Evolutionary conservation across 2,888 invertebrate genomes (phyloP).

Genomic region (Formica aserva): DNA sequence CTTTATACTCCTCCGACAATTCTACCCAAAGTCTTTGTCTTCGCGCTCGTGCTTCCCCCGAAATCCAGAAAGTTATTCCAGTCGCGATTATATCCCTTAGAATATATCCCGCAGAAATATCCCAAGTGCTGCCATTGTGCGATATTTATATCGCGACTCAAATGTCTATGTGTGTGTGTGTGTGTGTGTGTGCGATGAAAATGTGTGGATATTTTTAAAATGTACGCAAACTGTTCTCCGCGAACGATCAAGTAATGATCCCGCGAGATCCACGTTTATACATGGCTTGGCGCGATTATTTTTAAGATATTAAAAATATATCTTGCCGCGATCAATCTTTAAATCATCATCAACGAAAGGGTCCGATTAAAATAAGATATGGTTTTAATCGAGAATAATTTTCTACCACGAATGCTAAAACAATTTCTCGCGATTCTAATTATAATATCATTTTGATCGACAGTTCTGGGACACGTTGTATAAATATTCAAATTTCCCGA

Average conservation of each 20-base stretch:
- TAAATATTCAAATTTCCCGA: not conserved
- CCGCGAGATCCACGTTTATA: not conserved
- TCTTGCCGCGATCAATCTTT: not conserved
- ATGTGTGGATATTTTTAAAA: not conserved
- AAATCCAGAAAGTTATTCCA: not conserved
- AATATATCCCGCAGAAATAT: not conserved
- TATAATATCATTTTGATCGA: not conserved
- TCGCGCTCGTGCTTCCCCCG: not conserved
- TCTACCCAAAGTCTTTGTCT: not conserved
- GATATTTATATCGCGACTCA: slow-evolving; percentile 2
- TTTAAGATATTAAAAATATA: not conserved
- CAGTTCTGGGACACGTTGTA: not conserved
- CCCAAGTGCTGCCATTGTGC: not conserved
- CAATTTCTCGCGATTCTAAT: not conserved
- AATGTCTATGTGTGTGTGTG: no score
- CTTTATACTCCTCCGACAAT: not conserved
- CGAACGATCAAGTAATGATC: not conserved
- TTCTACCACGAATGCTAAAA: not conserved
- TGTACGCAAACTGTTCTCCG: not conserved
- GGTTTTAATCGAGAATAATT: not conserved
- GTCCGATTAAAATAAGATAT: not conserved
- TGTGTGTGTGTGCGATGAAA: not conserved
- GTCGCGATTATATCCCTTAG: not conserved
- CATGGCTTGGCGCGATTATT: no score
- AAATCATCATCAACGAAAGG: not conserved